Evolutionary conservation across 2,113 vertebrate genomes (phyloP).

Genomic region (Aramus guarauna): DNA sequence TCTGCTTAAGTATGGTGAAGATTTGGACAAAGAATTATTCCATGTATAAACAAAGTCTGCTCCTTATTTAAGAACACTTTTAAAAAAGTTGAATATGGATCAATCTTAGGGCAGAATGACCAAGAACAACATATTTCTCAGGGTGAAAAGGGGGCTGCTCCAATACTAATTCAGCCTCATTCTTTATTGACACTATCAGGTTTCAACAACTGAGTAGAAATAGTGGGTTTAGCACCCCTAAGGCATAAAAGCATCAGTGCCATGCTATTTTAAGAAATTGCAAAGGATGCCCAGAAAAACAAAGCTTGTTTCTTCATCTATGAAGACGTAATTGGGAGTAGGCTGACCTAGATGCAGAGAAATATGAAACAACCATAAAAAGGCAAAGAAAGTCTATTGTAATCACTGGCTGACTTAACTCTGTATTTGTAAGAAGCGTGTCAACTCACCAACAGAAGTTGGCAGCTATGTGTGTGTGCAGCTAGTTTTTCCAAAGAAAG

Average conservation of each 20-base stretch:
- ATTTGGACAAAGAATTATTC: not conserved
- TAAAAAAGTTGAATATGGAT: not conserved
- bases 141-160: not conserved
- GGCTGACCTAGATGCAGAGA: not conserved
- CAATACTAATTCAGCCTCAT: not conserved
- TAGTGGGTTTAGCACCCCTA: not conserved
- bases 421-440: not conserved
- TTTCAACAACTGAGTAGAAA: not conserved
- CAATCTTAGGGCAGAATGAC: not conserved
- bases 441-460: not conserved
- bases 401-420: not conserved
- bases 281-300: not conserved
- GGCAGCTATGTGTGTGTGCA: not conserved
- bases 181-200: not conserved
- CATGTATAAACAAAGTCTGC: not conserved
- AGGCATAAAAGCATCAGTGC: not conserved
- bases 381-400: constrained; percentile 31
- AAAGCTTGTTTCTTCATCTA: not conserved
- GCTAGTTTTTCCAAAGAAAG: constrained; percentile 1
- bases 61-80: not conserved
- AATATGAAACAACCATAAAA: constrained; percentile 1
- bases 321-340: not conserved
- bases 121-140: not conserved
- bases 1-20: not conserved
- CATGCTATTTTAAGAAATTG: not conserved